Evolutionary conservation across 2,113 vertebrate genomes (phyloP), one percentile per base, ranked within the genome.

Genomic region (Zosterops lateralis): DNA sequence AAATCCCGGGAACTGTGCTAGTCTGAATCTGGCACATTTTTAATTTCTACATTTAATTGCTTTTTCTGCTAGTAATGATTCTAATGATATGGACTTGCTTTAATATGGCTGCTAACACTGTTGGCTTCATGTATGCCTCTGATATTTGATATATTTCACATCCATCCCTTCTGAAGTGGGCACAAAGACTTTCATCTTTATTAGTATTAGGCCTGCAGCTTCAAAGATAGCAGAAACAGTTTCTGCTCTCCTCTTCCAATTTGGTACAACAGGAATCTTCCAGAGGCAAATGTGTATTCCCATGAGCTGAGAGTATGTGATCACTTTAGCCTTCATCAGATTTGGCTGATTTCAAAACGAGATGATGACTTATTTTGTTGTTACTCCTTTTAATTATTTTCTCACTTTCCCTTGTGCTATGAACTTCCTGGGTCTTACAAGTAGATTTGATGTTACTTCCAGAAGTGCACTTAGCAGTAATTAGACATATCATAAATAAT

Each of bases 131-230:
- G 19, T 79, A 29, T 70, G 28, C 42, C 83, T 94, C 48, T 92
- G 57, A 50, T 56, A 57, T 83, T 76, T 83, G 64, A 62, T 93
- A 34, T 62, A 78, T 84, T 92, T 91, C 74, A 67, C 68, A 80
- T 86, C 28, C 24, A 42, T 66, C 32, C 56, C 51, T 78, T 92
- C 62, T 87, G 62, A 89, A 87, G 82, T 75, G 70, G 89, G 61
- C 77, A 72, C 19, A 48, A 60, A 92, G 28, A n/a, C 57, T 94
- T 94, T 90, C 4, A 71, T 86, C 80, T 91, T 94, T 81, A 71
- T 89, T 89, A 72, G 36, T 89, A 92, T 93, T 84, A 84, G 65
- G 57, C 71, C 65, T 91, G 73, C 65, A 94, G 77, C 61, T 89
- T 92, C 81, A 89, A 67, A 91, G 68, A 31, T 61, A 92, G 9